Evolutionary conservation across 2,888 invertebrate genomes (phyloP).

Genomic region (Callyntrura sp.): DNA sequence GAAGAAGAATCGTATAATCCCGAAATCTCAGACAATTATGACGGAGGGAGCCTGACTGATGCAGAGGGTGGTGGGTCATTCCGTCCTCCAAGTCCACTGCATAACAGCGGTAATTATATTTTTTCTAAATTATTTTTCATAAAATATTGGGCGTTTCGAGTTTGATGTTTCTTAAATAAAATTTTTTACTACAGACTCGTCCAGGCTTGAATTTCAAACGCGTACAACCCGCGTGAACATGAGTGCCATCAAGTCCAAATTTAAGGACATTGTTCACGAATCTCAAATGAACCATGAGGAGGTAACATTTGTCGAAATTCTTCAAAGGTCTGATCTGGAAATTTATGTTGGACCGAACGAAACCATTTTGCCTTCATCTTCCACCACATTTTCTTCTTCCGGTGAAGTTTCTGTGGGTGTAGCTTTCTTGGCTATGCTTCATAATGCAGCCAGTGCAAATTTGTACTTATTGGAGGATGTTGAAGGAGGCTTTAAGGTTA

Average conservation of each 20-base stretch:
- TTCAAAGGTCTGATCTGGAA: neutral
- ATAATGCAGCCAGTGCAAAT: neutral
- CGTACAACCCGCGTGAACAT: neutral
- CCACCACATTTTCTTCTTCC: neutral
- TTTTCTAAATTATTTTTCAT: neutral
- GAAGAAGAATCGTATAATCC: neutral
- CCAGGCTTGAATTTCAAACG: neutral
- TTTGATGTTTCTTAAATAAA: neutral
- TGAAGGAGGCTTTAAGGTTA: conserved; percentile 17
- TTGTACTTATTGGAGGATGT: conserved; percentile 12
- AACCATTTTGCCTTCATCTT: neutral
- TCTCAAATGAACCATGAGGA: neutral
- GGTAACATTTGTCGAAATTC: conserved; percentile 18
- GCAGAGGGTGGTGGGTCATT: neutral
- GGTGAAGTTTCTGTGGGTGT: conserved; percentile 10
- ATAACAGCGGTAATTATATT: neutral
- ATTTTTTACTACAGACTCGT: neutral
- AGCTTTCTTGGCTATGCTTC: conserved; percentile 41
- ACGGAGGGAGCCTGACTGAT: neutral
- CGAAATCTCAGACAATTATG: neutral
- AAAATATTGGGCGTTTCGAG: neutral
- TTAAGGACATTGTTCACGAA: neutral
- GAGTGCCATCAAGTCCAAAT: conserved; percentile 6
- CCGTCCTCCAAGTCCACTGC: conserved; percentile 12
- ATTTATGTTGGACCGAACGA: neutral